These are phyloP conservation scores for Pangasius macronema DNA, from an alignment of 2,797 vertebrate species.

Conservation along the genomic window DNA sequence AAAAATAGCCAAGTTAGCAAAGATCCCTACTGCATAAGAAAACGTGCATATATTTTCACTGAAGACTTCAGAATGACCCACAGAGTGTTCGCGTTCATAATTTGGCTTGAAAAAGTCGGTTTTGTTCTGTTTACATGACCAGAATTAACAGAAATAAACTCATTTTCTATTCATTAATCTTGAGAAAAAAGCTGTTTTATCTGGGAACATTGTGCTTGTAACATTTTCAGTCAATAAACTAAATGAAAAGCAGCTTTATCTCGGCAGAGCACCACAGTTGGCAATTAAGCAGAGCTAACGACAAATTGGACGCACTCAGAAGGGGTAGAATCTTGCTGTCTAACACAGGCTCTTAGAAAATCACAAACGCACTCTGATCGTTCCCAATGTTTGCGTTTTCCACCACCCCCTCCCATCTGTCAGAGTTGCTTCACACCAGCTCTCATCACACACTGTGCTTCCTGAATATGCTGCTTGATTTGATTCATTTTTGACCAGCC, in stretches of 20 bases:
- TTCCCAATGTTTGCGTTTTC: slow-evolving; percentile 50
- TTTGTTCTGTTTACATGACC: slow-evolving; percentile 41
- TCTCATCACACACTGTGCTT: slow-evolving; percentile 47
- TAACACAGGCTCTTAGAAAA: slow-evolving; percentile 46
- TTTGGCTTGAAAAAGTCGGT: slow-evolving; percentile 19
- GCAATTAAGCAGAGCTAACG: slow-evolving; percentile 66
- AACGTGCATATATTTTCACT: slow-evolving; percentile 8
- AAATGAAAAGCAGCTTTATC: slow-evolving; percentile 63
- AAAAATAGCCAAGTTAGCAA: slow-evolving; percentile 19
- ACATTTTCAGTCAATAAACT: slow-evolving; percentile 64
- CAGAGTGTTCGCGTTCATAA: slow-evolving; percentile 17
- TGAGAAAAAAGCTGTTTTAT: slow-evolving; percentile 55
- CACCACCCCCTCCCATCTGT: slow-evolving; percentile 30
- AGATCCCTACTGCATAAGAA: neutral
- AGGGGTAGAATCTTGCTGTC: slow-evolving; percentile 52
- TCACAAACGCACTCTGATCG: slow-evolving; percentile 47
- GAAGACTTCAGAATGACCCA: neutral
- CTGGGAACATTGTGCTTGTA: slow-evolving; percentile 61
- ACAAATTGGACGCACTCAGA: slow-evolving; percentile 65
- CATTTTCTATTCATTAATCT: slow-evolving; percentile 46
- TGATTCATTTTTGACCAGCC: slow-evolving; percentile 43
- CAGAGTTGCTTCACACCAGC: slow-evolving; percentile 45
- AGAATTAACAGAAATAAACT: slow-evolving; percentile 40
- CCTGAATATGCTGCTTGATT: slow-evolving; percentile 50
- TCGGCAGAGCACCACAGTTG: slow-evolving; percentile 60